phyloP scores from a whole-genome alignment of 2,113 vertebrate genomes.

The Thamnaconus septentrionalis region DNA sequence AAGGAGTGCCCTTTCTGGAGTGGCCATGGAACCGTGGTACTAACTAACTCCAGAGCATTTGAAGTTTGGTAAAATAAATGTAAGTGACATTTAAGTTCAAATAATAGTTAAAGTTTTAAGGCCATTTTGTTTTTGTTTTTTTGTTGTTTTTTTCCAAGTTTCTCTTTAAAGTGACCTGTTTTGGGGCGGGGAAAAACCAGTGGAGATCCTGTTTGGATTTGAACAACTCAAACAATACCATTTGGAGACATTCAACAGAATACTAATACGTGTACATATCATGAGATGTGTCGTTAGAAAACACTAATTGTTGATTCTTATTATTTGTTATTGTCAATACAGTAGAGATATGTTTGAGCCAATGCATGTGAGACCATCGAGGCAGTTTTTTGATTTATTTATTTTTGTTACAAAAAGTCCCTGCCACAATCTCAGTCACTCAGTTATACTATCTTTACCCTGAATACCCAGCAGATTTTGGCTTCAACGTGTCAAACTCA shows the following conservation, averaged over 20 bases:
- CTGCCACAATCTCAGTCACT: no score
- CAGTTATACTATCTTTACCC: no score
- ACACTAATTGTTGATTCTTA: constrained; percentile 7
- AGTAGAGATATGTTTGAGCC: constrained; percentile 15
- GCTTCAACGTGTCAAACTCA: no score
- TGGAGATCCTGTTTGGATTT: constrained; percentile 6
- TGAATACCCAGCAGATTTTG: no score
- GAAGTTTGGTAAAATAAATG: constrained; percentile 13
- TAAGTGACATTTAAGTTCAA: constrained; percentile 12
- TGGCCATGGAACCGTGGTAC: no score
- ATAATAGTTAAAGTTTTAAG: constrained; percentile 46
- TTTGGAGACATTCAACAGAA: constrained; percentile 19
- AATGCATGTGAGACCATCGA: constrained; percentile 22
- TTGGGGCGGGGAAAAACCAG: no score
- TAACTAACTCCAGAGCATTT: no score
- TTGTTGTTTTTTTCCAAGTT: no score
- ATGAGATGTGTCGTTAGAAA: constrained; percentile 20
- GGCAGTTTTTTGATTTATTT: not conserved
- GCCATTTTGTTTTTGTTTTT: constrained; percentile 39
- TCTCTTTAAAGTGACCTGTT: no score
- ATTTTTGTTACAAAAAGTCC: no score
- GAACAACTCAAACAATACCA: constrained; percentile 20
- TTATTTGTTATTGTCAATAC: constrained; percentile 32
- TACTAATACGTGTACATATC: constrained; percentile 6
- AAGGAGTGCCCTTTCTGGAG: no score